Conservation (phyloP, 2,797 vertebrate species). For the Pantherophis alleghaniensis region DNA sequence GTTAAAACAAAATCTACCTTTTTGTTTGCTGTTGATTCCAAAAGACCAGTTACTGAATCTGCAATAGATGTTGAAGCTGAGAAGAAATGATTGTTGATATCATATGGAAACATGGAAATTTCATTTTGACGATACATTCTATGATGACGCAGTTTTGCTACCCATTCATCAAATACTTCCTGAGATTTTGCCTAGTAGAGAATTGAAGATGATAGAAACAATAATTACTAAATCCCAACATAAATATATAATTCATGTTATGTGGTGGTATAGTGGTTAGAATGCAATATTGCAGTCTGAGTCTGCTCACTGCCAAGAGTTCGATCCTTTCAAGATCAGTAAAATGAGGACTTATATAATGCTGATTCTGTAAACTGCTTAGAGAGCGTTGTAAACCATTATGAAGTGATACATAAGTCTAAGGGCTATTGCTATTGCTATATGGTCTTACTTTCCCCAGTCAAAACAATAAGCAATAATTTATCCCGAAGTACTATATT, state of each 20-base stretch:
- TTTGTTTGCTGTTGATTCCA: slow-evolving; percentile 77
- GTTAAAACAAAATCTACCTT: slow-evolving; percentile 74
- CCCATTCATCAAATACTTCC: slow-evolving; percentile 96
- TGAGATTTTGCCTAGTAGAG: slow-evolving; percentile 88
- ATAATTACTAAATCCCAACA: background rate
- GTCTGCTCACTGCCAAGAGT: background rate
- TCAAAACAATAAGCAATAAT: background rate
- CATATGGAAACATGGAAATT: slow-evolving; percentile 89
- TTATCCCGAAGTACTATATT: background rate
- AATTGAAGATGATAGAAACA: background rate
- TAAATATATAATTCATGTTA: background rate
- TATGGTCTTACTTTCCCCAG: background rate
- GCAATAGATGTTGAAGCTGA: slow-evolving; percentile 71
- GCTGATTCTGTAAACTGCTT: background rate
- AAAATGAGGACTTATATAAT: background rate
- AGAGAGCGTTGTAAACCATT: background rate
- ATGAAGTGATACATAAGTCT: background rate
- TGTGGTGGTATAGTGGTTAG: background rate
- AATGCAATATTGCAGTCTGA: background rate
- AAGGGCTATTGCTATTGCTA: background rate
- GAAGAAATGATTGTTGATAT: slow-evolving; percentile 82
- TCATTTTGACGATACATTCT: slow-evolving; percentile 95
- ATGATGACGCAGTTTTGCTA: slow-evolving; percentile 91
- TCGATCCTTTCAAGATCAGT: background rate
- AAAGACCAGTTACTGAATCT: slow-evolving; percentile 73